Base-by-base conservation (phyloP, 2,888 invertebrate genomes). In the Isoperla grammatica region DNA sequence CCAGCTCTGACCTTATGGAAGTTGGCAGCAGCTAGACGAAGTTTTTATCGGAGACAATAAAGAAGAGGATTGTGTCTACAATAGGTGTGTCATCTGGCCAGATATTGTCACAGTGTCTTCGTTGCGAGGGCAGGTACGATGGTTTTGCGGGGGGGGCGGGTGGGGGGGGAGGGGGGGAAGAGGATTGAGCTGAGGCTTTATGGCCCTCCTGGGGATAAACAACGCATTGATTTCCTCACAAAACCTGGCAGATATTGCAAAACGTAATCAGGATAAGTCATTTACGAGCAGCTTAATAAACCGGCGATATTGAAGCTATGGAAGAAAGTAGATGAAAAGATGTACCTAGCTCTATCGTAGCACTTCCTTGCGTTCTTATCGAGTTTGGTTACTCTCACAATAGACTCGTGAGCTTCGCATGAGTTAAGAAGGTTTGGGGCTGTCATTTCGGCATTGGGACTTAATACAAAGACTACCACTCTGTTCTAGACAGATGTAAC, bases 141-240 rank as follows among this genome's bases (percentile, higher is more conserved):
- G 39, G 37, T 19, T 45, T 13, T 39, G 53, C 35, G 35, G 35
- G 50, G 35, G n/a, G 9, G 29, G 50, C n/a, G 35, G 11, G 37
- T 8, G 37, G 45, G n/a, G 9, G 45, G 9, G 13, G 15, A 2
- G 17, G 1, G 35, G 49, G 29, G 35, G 23, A 6, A 3, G 49
- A 29, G 35, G 35, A 23, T 29, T 50, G 49, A 50, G 49, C 15
- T 29, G 29, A 12, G 53, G 17, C 53, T 53, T 53, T 39, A 53
- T 53, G 53, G 37, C 37, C 12, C 53, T 13, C 53, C 19, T 8
- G 53, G 40, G 53, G 53, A 53, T 53, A 53, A 53, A 53, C 53
- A 53, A 20, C 15, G 20, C 53, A 53, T 53, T 53, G 53, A 53
- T 53, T 53, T 53, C 53, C 53, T 53, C 39, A 53, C 39, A 53